Evolutionary conservation across 2,113 vertebrate genomes (phyloP).

Genomic region (Galemys pyrenaicus): DNA sequence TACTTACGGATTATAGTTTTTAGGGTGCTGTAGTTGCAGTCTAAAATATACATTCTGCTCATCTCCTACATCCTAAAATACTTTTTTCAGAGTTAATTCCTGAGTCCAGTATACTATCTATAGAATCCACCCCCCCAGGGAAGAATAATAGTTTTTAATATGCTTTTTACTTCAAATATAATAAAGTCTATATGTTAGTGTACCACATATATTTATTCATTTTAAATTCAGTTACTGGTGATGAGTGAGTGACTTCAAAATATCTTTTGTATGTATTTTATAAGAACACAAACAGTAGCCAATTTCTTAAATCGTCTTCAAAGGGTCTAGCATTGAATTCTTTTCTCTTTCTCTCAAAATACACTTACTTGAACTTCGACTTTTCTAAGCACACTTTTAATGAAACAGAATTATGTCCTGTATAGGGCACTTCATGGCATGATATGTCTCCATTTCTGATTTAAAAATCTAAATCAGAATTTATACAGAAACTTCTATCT

Average conservation of each 20-base stretch:
- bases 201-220: background rate
- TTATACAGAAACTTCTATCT: conserved; percentile 20
- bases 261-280: background rate
- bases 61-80: background rate
- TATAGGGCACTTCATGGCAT: background rate
- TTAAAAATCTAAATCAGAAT: background rate
- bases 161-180: conserved; percentile 41
- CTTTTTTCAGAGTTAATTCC: conserved; percentile 23
- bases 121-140: background rate
- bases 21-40: background rate
- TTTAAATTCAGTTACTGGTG: conserved; percentile 29
- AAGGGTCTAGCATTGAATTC: background rate
- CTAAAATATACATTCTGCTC: background rate
- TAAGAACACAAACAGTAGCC: background rate
- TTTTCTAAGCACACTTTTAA: conserved; percentile 50
- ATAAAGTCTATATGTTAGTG: background rate
- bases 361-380: conserved; percentile 27
- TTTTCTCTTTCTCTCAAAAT: conserved; percentile 43
- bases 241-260: background rate
- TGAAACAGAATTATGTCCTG: conserved; percentile 31
- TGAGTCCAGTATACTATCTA: background rate
- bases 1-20: background rate
- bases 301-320: conserved; percentile 34
- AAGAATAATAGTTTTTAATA: conserved; percentile 29
- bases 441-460: conserved; percentile 41